Base-by-base conservation (phyloP, 2,888 invertebrate genomes). In the Perithous albicinctus region DNA sequence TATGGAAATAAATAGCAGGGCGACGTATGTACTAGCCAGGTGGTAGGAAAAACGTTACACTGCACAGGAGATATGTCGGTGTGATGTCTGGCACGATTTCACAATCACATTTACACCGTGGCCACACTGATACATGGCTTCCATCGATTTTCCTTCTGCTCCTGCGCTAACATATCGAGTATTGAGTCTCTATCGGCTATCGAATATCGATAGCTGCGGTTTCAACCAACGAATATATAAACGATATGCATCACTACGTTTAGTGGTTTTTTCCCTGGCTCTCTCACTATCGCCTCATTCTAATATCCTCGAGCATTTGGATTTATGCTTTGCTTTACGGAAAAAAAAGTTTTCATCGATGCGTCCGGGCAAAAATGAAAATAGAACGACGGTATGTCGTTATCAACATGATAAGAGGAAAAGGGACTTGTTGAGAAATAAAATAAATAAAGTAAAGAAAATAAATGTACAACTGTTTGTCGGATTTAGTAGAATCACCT, bases 191-290 rank as follows among this genome's bases (percentile, higher is more conserved):
- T 78, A 81, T 81, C 72, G 81, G 59, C 72, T 80, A 83, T 83
- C 83, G 83, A 83, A 83, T 83, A 80, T 77, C 81, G 73, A 83
- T 83, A 78, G 23, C 67, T 72, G 83, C 63, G 78, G 69, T 79
- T 83, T 81, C 74, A 63, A 77, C 73, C 80, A 54, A 73, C 80
- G 73, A 81, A 81, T 75, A 74, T 75, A 79, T 74, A 69, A 77
- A 56, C 74, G 81, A 77, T 81, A 69, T 70, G 64, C 23, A 59
- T 48, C 59, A 7, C 56, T 41, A 18, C 56, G 43, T 56, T 70
- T 56, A 10, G 41, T 26, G 70, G 54, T 56, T 61, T 35, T 61
- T 59, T 61, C 23, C n/a, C 26, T 64, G 18, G 38, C 38, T 63
- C 38, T 26, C 43, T 23, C 35, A 63, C 35, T 63, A 23, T 38